phyloP scores from a whole-genome alignment of 2,888 invertebrate genomes.

The Clostera curtula region DNA sequence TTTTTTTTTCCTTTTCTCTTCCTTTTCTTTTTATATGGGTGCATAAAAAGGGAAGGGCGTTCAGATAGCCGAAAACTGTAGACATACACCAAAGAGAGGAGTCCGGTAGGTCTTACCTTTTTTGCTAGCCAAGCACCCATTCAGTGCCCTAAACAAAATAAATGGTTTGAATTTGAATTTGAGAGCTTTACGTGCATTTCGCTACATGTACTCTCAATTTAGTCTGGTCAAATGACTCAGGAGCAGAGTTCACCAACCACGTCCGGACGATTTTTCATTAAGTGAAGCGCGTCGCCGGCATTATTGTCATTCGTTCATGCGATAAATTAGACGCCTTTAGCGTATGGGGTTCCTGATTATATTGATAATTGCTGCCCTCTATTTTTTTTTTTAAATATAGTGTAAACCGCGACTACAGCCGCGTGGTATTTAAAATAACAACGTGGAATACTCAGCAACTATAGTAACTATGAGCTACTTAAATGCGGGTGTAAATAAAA shows the following conservation, averaged over 20 bases:
- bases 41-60: background rate
- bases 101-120: too few species aligned
- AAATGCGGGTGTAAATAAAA: too few species aligned
- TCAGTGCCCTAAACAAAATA: constrained; percentile 12
- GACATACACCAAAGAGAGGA: too few species aligned
- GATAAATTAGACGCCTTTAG: constrained; percentile 62
- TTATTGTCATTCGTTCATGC: constrained; percentile 57
- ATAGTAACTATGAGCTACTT: too few species aligned
- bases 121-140: constrained; percentile 1
- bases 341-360: constrained; percentile 49
- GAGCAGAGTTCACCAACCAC: constrained; percentile 31
- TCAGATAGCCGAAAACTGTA: background rate
- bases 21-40: too few species aligned
- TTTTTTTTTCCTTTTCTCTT: too few species aligned
- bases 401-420: too few species aligned
- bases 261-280: constrained; percentile 68
- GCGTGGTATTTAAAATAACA: too few species aligned
- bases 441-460: too few species aligned
- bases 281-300: constrained; percentile 39
- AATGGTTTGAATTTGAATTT: constrained; percentile 6
- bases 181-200: constrained; percentile 7
- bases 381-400: constrained; percentile 28
- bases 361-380: constrained; percentile 59
- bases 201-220: constrained; percentile 31
- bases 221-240: constrained; percentile 42